These are phyloP conservation scores for Pachymerium ferrugineum DNA, from an alignment of 2,888 invertebrate species.

Conservation along the genomic window DNA sequence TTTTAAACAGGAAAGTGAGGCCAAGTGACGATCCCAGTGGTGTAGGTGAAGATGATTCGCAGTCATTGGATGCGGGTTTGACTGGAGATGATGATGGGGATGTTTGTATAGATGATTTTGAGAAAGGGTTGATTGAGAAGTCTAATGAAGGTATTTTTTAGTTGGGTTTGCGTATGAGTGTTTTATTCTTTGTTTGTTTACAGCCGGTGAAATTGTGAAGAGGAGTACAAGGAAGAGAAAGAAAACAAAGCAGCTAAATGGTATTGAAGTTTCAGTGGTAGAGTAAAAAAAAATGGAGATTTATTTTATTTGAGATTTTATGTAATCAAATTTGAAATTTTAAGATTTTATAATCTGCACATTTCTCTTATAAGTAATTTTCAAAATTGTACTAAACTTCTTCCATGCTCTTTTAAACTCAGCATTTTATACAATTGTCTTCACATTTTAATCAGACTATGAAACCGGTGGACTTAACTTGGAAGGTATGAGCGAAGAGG, in stretches of 20 bases:
- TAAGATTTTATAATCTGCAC: too few relatives aligned
- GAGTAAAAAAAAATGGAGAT: too few relatives aligned
- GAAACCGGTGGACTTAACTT: constrained; percentile 42
- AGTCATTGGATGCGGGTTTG: background rate
- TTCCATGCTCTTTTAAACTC: too few relatives aligned
- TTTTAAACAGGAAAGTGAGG: constrained; percentile 28
- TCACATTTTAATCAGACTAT: constrained; percentile 45
- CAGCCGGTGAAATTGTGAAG: constrained; percentile 46
- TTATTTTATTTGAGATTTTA: too few relatives aligned
- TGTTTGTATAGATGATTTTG: constrained; percentile 43
- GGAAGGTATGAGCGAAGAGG: constrained; percentile 39
- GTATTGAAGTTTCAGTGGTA: too few relatives aligned
- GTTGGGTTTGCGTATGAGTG: too few relatives aligned
- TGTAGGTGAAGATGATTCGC: constrained; percentile 14
- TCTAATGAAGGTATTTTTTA: constrained; percentile 46
- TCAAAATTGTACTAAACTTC: too few relatives aligned
- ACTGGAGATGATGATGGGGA: constrained; percentile 37
- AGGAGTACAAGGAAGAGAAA: constrained; percentile 45
- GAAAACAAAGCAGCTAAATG: constrained; percentile 43
- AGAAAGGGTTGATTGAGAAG: constrained; percentile 44
- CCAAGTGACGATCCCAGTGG: background rate
- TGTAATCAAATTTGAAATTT: too few relatives aligned
- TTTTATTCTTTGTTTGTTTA: constrained; percentile 19
- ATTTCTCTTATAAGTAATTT: too few relatives aligned
- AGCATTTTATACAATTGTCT: too few relatives aligned